Conservation (phyloP, 2,113 vertebrate species). For the Grallaria varia region DNA sequence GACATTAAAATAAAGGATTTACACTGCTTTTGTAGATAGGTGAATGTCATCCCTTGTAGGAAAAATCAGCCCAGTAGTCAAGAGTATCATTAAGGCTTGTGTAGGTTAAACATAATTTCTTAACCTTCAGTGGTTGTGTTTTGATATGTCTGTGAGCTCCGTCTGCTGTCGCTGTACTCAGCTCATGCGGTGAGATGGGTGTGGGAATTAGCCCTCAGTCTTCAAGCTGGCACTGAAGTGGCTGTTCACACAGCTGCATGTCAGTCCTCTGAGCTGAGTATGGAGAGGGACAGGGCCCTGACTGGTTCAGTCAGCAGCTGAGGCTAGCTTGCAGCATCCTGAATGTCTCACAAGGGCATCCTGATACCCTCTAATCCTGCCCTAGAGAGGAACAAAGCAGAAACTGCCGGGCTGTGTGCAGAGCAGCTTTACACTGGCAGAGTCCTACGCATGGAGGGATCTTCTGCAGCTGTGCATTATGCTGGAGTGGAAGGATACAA, state of each 20-base stretch:
- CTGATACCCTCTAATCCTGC: neutral
- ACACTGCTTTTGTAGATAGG: neutral
- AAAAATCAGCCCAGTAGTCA: neutral
- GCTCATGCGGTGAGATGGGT: neutral
- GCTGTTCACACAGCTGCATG: neutral
- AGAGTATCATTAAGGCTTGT: neutral
- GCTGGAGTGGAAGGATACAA: neutral
- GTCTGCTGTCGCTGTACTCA: neutral
- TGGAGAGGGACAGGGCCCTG: neutral
- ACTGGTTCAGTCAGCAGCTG: neutral
- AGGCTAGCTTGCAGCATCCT: neutral
- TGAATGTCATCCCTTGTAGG: neutral
- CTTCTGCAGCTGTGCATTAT: neutral
- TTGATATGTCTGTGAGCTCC: neutral
- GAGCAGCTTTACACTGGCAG: neutral
- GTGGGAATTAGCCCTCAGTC: neutral
- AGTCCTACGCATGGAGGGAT: neutral
- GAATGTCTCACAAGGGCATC: neutral
- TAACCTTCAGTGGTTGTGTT: neutral
- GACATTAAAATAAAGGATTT: neutral
- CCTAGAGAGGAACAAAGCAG: fast-evolving
- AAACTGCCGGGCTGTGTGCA: neutral
- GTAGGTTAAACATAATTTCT: neutral
- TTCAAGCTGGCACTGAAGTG: neutral
- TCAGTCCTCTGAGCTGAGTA: neutral